Evolutionary conservation across 2,888 invertebrate species (phyloP).

Genomic region (Chrysolina haemoptera): DNA sequence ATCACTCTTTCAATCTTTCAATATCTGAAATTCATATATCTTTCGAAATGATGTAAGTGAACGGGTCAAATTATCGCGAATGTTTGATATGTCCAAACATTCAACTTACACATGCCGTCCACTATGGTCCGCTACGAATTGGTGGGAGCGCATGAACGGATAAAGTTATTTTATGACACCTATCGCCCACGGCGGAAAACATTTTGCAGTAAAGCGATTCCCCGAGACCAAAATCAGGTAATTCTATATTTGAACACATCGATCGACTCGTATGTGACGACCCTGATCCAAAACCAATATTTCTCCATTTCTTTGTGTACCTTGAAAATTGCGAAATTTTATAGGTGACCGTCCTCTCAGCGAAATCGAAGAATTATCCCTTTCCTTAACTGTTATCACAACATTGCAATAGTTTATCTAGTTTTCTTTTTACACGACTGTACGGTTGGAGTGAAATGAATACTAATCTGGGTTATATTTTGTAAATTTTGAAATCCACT

Average conservation of each 20-base stretch:
- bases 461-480: too few species aligned
- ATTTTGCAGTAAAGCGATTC: not conserved
- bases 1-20: too few species aligned
- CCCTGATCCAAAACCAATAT: conserved; percentile 1
- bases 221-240: not conserved
- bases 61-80: too few species aligned
- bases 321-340: conserved; percentile 9
- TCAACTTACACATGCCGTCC: too few species aligned
- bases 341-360: not conserved
- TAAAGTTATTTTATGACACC: not conserved
- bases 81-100: too few species aligned
- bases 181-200: not conserved
- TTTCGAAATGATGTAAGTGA: too few species aligned
- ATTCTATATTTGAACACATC: not conserved
- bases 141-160: too few species aligned
- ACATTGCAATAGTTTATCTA: not conserved
- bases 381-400: not conserved
- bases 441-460: not conserved
- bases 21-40: too few species aligned
- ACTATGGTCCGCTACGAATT: too few species aligned
- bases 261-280: conserved; percentile 6
- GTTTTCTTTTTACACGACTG: not conserved
- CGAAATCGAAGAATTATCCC: not conserved
- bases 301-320: conserved; percentile 9
- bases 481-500: too few species aligned